Base-by-base conservation (phyloP, 2,113 vertebrate species). In the Cephalopholis sonnerati region DNA sequence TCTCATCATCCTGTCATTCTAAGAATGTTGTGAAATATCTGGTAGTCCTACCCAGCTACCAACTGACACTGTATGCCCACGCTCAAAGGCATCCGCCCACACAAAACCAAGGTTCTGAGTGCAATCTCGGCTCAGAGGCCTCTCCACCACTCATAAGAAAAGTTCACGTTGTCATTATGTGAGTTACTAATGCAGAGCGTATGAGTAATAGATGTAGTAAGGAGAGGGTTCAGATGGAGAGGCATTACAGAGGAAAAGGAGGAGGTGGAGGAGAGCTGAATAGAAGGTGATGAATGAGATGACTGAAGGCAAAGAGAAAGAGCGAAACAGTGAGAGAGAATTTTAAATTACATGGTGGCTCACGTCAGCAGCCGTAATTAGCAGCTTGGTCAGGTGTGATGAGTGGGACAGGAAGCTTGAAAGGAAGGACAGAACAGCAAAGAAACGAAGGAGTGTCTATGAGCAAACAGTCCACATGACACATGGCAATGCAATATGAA, bases 351-450 rank as follows among this genome's bases (percentile, higher is more conserved):
- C 71, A 93, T 20, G 86, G 90, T 90, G 81, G 85, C 71, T 93
- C 89, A 84, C 88, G 93, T 91, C 90, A 91, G 86, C 85, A 74
- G 89, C 71, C 12, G 12, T 94, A 93, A 94, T 94, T 89, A 93
- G 89, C 93, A 90, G 91, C 85, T 91, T 93, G 91, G 92, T 92
- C 87, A 93, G 92, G 93, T 93, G 91, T 94, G 92, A 88, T 91
- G 88, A 90, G 88, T 74, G 83, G 81, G 81, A 90, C 92, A 93
- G 92, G 92, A 93, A 91, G 86, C 83, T 55, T 27, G 68, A 83
- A 61, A 61, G 77, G 79, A 74, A 72, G 76, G 83, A 83, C 86
- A 66, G 58, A 82, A 84, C 72, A 53, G 64, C 61, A 29, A 68
- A 81, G 74, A 82, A 53, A 68, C 32, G 7, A 73, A 71, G 82